These are phyloP conservation scores for Drosophila borealis DNA, from an alignment of 2,888 invertebrate species.

Conservation along the genomic window DNA sequence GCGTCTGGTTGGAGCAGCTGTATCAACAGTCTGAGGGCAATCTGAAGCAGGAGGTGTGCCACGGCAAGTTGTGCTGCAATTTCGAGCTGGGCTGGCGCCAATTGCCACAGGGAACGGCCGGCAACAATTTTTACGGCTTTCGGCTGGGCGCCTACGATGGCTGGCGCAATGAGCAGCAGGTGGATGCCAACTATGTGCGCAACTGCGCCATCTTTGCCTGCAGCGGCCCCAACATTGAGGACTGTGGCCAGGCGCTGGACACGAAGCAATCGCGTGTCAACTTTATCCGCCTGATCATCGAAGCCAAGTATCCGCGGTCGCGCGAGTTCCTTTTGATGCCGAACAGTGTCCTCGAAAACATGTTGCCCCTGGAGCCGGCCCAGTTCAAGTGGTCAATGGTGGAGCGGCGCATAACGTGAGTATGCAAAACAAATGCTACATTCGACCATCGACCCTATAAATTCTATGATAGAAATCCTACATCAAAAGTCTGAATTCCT, in stretches of 20 bases:
- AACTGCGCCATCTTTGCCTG: conserved; percentile 86
- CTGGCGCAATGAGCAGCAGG: conserved; percentile 82
- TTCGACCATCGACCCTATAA: no score
- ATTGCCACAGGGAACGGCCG: neutral
- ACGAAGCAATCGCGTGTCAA: conserved; percentile 34
- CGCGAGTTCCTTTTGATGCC: conserved; percentile 70
- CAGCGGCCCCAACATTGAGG: conserved; percentile 60
- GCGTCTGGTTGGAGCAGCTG: conserved; percentile 27
- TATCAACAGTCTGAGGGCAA: neutral
- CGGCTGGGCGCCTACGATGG: conserved; percentile 85
- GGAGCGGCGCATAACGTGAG: conserved; percentile 34
- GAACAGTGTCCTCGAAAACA: conserved; percentile 62
- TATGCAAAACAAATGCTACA: neutral
- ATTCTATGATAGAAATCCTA: no score
- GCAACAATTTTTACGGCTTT: conserved; percentile 80
- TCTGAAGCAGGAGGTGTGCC: conserved; percentile 39
- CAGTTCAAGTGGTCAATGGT: conserved; percentile 69
- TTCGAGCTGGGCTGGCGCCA: conserved; percentile 65
- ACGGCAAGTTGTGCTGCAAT: conserved; percentile 71
- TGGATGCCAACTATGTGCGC: conserved; percentile 84
- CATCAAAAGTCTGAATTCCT: no score
- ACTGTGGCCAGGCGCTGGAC: conserved; percentile 68
- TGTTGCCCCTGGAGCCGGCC: conserved; percentile 73
- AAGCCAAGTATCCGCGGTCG: conserved; percentile 62
- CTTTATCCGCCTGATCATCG: conserved; percentile 67